phyloP scores from a whole-genome alignment of 1,140 invertebrate species.

The Drosophila burlai region DNA sequence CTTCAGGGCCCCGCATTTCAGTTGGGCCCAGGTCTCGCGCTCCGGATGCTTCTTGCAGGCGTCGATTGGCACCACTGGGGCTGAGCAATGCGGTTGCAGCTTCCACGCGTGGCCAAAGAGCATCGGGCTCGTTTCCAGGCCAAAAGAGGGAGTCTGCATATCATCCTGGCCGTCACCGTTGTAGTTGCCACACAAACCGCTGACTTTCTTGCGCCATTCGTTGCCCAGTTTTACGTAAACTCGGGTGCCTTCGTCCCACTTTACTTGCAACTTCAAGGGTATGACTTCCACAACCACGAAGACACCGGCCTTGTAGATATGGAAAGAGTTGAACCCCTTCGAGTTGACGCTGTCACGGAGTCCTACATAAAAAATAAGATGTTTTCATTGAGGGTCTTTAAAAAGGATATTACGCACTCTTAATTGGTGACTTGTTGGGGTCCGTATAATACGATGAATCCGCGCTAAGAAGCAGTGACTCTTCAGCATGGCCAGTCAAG shows the following conservation, averaged over 20 bases:
- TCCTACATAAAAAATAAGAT: slow-evolving; percentile 32
- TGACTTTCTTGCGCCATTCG: slow-evolving; percentile 91
- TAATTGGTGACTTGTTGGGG: slow-evolving; percentile 74
- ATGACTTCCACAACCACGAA: slow-evolving; percentile 93
- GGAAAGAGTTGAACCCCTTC: slow-evolving; percentile 70
- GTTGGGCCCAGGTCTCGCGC: slow-evolving; percentile 91
- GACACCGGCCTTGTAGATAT: slow-evolving; percentile 87
- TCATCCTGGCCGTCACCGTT: slow-evolving; percentile 93
- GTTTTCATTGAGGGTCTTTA: not conserved
- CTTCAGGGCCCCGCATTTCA: slow-evolving; percentile 91
- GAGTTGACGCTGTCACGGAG: slow-evolving; percentile 68
- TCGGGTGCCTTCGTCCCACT: slow-evolving; percentile 94
- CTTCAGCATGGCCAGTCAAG: slow-evolving; percentile 86
- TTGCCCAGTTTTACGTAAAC: slow-evolving; percentile 92
- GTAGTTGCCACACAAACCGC: slow-evolving; percentile 96
- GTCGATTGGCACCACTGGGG: slow-evolving; percentile 86
- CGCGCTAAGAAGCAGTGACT: slow-evolving; percentile 88
- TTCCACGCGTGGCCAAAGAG: slow-evolving; percentile 96
- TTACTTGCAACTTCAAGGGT: slow-evolving; percentile 91
- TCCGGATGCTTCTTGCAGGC: slow-evolving; percentile 91
- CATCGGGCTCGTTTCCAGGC: slow-evolving; percentile 89
- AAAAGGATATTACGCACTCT: slow-evolving; percentile 53
- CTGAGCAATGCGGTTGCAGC: slow-evolving; percentile 90
- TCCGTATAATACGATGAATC: slow-evolving; percentile 84
- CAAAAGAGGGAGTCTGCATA: slow-evolving; percentile 93